Base-by-base conservation (phyloP, 1,140 invertebrate species). In the Ooceraea biroi region DNA sequence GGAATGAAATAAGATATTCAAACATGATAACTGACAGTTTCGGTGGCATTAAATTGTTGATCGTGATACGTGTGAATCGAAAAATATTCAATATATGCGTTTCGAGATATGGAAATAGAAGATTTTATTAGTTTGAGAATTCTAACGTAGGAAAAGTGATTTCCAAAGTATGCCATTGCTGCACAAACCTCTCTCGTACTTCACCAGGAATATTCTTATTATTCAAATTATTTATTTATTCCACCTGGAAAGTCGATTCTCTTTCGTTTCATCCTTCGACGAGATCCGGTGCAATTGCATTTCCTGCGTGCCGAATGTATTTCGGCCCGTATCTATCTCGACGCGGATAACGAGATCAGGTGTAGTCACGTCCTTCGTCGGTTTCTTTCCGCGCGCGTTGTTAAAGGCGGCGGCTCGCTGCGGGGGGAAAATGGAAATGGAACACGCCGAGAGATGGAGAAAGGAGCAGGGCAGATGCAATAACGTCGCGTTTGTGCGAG, bases 401-500 rank as follows among this genome's bases (percentile, higher is more conserved):
- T 58, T 80, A 80, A 80, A 55, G 50, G 52, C 36, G 65, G n/a
- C 50, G 36, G 3, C 50, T 8, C 10, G 48, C 12, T 7, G 1
- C 22, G 8, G 22, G 14, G n/a, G 60, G 68, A 63, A 60, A 63
- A 76, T 80, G 76, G 50, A 80, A 69, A 46, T 52, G 65, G 66
- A 61, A 76, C n/a, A 74, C 50, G 60, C 4, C 11, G 55, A 61
- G 30, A 22, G 22, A 50, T 14, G n/a, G 22, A 4, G 10, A 46
- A 0, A n/a, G 25, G 8, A 27, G 17, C n/a, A 17, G 22, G 12
- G 48, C 71, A 63, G 57, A 65, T 5, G 73, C 72, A 76, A 83
- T 55, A 65, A 61, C 60, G 82, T 83, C 71, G 60, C 72, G 72
- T 74, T 83, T 83, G 82, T 58, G 60, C 50, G 27, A 22, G 82